Evolutionary conservation across 2,113 vertebrate species (phyloP).

Genomic region (Gopherus evgoodei): DNA sequence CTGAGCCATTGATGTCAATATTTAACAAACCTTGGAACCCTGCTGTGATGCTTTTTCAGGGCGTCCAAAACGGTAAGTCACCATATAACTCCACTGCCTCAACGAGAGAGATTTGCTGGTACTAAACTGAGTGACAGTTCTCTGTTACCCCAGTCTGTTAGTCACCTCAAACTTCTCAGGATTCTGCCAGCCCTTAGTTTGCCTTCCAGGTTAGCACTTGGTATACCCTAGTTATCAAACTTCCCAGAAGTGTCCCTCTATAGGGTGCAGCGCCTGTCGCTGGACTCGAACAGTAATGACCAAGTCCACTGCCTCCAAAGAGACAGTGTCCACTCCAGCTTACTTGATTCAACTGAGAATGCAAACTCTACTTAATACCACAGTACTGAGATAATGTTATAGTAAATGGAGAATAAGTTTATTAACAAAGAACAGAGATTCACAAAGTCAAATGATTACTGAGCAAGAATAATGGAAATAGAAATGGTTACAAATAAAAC

Average conservation of each 20-base stretch:
- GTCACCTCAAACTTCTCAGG: not conserved
- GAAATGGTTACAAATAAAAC: not conserved
- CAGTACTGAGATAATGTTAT: not conserved
- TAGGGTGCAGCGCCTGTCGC: not conserved
- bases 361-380: not conserved
- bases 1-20: not conserved
- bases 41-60: not conserved
- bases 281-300: not conserved
- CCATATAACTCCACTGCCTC: not conserved
- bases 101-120: not conserved
- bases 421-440: not conserved
- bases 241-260: not conserved
- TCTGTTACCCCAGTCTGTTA: not conserved
- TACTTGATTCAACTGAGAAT: not conserved
- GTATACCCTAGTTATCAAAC: not conserved
- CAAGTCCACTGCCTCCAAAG: not conserved
- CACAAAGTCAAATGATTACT: not conserved
- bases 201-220: not conserved
- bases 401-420: not conserved
- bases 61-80: not conserved
- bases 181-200: not conserved
- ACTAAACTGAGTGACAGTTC: not conserved
- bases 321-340: not conserved
- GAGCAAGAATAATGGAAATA: not conserved
- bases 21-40: not conserved